A percentile compares a stretch with the other conserved stretches of the same genome.
phyloP scores from a whole-genome alignment of 1,140 invertebrate genomes.

The Camponotus vicinus region DNA sequence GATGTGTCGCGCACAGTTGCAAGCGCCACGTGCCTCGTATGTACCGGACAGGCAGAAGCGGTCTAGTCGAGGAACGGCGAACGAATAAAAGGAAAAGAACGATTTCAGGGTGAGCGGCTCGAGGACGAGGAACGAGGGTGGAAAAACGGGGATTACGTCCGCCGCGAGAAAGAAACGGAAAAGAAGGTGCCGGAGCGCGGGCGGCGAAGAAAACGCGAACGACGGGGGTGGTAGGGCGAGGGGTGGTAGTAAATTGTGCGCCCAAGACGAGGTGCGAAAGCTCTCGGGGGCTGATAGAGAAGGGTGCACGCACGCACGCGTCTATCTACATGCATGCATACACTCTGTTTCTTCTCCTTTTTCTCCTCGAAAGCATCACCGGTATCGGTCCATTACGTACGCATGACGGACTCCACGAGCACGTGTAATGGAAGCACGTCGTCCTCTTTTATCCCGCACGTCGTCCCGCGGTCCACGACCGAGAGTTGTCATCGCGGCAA shows the following conservation, averaged over 20 bases:
- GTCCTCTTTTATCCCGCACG: background rate
- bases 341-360: slow-evolving; percentile 3
- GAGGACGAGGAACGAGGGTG: slow-evolving; percentile 15
- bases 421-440: slow-evolving; percentile 42
- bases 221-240: background rate
- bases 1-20: slow-evolving; percentile 6
- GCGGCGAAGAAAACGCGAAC: slow-evolving; percentile 36
- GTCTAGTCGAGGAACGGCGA: slow-evolving; percentile 20
- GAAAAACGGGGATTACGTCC: slow-evolving; percentile 50
- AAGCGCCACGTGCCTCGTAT: background rate
- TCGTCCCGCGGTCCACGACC: background rate
- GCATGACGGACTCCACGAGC: slow-evolving; percentile 21
- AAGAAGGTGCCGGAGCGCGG: slow-evolving; percentile 41
- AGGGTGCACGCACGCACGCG: slow-evolving; percentile 18
- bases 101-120: slow-evolving; percentile 42
- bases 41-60: background rate
- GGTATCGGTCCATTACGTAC: slow-evolving; percentile 41
- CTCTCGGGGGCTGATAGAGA: slow-evolving; percentile 58
- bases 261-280: slow-evolving; percentile 56
- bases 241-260: slow-evolving; percentile 69
- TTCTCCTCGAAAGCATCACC: background rate
- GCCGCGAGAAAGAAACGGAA: slow-evolving; percentile 27
- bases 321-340: background rate
- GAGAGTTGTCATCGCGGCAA: slow-evolving; percentile 45
- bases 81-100: slow-evolving; percentile 13